phyloP scores from a whole-genome alignment of 2,797 vertebrate species.

The Cottoperca gobio region DNA sequence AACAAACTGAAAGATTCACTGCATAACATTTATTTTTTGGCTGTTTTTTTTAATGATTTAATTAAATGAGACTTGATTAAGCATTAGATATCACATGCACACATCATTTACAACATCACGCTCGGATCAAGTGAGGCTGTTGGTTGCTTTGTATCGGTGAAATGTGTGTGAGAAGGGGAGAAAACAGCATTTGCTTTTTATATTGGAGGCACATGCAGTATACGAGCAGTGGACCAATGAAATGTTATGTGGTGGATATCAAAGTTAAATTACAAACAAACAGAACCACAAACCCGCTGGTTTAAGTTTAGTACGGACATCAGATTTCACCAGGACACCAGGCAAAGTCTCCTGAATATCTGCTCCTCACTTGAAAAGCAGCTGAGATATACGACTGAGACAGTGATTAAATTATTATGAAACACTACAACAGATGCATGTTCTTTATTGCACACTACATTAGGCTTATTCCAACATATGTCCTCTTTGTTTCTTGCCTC shows the following conservation, averaged over 20 bases:
- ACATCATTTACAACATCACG: background rate
- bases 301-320: background rate
- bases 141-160: slow-evolving; percentile 10
- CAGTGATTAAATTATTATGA: background rate
- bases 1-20: background rate
- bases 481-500: background rate
- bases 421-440: background rate
- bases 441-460: background rate
- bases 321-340: too few relatives aligned
- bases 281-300: background rate
- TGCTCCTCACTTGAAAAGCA: background rate
- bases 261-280: background rate
- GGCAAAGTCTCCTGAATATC: background rate
- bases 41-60: background rate
- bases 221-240: background rate
- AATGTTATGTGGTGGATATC: background rate
- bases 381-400: background rate
- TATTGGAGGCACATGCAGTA: background rate
- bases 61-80: background rate
- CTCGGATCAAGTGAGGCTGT: background rate
- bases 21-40: background rate
- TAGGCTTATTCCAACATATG: background rate
- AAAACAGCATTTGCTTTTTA: background rate
- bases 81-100: slow-evolving; percentile 22
- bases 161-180: background rate